Percentiles rank a stretch among this genome's conserved stretches.
Conservation (phyloP, 2,888 invertebrate species). For the Oligia fasciuncula region DNA sequence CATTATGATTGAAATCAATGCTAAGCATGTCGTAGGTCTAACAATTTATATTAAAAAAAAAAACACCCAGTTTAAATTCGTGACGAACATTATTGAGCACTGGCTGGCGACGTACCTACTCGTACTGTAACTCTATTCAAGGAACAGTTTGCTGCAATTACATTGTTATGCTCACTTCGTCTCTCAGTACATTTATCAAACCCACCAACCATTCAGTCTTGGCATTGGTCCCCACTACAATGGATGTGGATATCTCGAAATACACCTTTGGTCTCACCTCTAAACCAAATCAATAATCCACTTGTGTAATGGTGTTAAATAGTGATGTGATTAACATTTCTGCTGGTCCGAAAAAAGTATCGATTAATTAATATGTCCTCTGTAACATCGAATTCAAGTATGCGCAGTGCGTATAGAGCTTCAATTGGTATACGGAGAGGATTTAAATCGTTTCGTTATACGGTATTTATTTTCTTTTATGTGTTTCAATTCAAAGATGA, state of each 20-base stretch:
- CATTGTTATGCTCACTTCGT: constrained; percentile 88
- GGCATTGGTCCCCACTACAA: constrained; percentile 82
- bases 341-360: constrained; percentile 55
- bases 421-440: constrained; percentile 87
- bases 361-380: constrained; percentile 85
- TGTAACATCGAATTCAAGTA: constrained; percentile 86
- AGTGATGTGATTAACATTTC: constrained; percentile 75
- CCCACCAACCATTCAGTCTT: constrained; percentile 85
- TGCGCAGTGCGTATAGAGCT: constrained; percentile 87
- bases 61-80: constrained; percentile 47
- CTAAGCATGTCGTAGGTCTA: background rate
- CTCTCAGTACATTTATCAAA: constrained; percentile 85
- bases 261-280: constrained; percentile 68
- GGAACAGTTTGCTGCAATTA: constrained; percentile 89
- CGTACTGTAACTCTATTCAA: constrained; percentile 84
- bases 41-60: background rate
- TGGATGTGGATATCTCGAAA: constrained; percentile 79
- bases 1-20: background rate
- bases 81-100: constrained; percentile 56
- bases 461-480: constrained; percentile 81
- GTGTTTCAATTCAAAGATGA: constrained; percentile 60
- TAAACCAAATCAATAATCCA: constrained; percentile 62
- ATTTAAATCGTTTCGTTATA: constrained; percentile 87
- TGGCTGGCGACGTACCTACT: constrained; percentile 69
- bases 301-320: constrained; percentile 69